These are phyloP conservation scores for Monodelphis domestica DNA, from an alignment of 2,797 vertebrate genomes.

Conservation along the genomic window DNA sequence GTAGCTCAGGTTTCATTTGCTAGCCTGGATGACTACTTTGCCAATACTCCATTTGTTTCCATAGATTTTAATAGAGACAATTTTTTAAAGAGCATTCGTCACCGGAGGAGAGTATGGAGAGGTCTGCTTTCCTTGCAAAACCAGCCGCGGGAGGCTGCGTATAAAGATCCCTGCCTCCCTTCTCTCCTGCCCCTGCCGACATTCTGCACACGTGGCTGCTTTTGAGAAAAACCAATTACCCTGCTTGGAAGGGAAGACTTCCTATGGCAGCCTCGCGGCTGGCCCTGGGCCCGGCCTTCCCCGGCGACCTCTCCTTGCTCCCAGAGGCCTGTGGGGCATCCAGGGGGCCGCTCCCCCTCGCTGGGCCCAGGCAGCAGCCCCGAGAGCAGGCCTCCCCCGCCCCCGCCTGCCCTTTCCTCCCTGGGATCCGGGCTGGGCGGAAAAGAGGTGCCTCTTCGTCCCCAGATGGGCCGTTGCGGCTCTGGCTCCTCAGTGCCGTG, in stretches of 20 bases:
- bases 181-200: neutral
- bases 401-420: neutral
- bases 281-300: neutral
- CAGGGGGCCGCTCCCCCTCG: neutral
- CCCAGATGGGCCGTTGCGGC: neutral
- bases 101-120: neutral
- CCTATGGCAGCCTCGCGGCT: neutral
- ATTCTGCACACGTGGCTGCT: constrained; percentile 3
- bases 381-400: neutral
- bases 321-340: neutral
- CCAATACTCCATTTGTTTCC: neutral
- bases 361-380: neutral
- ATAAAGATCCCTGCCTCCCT: neutral
- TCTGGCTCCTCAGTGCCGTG: neutral
- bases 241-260: neutral
- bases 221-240: neutral
- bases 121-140: neutral
- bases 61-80: neutral
- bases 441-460: neutral
- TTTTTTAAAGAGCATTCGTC: neutral
- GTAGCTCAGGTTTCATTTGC: neutral
- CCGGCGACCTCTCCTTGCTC: neutral
- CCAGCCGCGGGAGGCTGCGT: neutral
- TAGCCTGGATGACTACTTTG: neutral
- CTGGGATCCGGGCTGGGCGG: neutral